phyloP scores from a whole-genome alignment of 2,113 vertebrate genomes.

The Gnathonemus echidnorhynchus region DNA sequence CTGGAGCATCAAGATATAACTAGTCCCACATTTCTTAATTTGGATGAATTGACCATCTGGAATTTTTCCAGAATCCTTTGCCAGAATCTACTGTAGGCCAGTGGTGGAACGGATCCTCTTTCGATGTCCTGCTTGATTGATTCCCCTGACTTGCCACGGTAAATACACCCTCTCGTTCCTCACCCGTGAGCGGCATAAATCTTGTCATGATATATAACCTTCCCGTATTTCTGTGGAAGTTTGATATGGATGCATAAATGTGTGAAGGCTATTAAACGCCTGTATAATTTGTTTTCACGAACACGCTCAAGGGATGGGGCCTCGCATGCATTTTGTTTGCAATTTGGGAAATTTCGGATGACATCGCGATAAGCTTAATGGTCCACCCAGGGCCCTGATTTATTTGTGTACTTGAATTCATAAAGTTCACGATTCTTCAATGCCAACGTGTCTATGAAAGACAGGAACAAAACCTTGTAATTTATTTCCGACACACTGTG shows the following conservation, averaged over 20 bases:
- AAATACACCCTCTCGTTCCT: slow-evolving; percentile 30
- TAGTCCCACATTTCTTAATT: slow-evolving; percentile 16
- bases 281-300: slow-evolving; percentile 19
- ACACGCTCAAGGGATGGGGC: slow-evolving; percentile 2
- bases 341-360: slow-evolving; percentile 20
- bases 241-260: slow-evolving; percentile 29
- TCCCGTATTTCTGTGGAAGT: slow-evolving; percentile 33
- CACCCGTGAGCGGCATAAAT: slow-evolving; percentile 30
- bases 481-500: background rate
- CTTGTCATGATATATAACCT: slow-evolving; percentile 34
- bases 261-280: slow-evolving; percentile 16
- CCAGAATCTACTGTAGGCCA: background rate
- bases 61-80: slow-evolving; percentile 8
- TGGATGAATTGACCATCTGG: slow-evolving; percentile 16
- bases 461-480: background rate
- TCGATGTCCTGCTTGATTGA: slow-evolving; percentile 34
- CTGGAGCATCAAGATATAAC: background rate
- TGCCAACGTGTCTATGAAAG: slow-evolving; percentile 23
- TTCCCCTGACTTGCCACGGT: slow-evolving; percentile 30
- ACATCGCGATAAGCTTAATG: slow-evolving; percentile 18
- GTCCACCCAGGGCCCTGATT: slow-evolving; percentile 16
- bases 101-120: slow-evolving; percentile 1
- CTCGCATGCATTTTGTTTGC: slow-evolving; percentile 16
- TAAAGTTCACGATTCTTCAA: slow-evolving; percentile 22
- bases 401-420: slow-evolving; percentile 20